Evolutionary conservation across 2,888 invertebrate genomes (phyloP).

Genomic region (Carabus problematicus): DNA sequence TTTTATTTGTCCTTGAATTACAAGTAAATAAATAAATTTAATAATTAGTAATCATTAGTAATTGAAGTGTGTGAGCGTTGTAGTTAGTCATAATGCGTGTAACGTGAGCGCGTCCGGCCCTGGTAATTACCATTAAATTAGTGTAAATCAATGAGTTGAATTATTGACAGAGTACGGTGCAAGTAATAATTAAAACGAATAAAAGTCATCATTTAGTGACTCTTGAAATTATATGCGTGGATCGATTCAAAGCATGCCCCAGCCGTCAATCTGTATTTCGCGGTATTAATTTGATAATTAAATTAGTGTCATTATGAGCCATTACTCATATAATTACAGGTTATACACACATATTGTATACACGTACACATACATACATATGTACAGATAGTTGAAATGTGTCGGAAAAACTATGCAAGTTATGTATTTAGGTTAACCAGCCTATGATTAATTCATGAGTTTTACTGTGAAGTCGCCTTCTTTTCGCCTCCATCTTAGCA

Average conservation of each 20-base stretch:
- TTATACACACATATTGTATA: conserved; percentile 3
- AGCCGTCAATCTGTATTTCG: conserved; percentile 15
- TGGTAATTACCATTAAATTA: conserved; percentile 30
- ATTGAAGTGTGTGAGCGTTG: background rate
- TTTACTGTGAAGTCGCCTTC: too few relatives aligned
- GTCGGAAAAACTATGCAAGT: conserved; percentile 26
- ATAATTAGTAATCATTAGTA: background rate
- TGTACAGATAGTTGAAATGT: conserved; percentile 7
- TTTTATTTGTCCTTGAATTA: too few relatives aligned
- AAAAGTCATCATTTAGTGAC: conserved; percentile 23
- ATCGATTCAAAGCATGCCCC: background rate
- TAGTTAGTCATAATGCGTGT: background rate
- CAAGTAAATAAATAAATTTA: background rate
- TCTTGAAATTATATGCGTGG: conserved; percentile 9
- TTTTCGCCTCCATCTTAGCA: background rate
- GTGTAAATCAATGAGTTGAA: conserved; percentile 30
- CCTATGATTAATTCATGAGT: too few relatives aligned
- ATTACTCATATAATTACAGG: conserved; percentile 39
- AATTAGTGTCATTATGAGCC: conserved; percentile 39
- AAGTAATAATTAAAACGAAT: conserved; percentile 22
- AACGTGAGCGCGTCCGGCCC: conserved; percentile 13
- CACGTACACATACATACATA: too few relatives aligned
- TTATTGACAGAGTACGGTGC: conserved; percentile 23
- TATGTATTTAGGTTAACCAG: conserved; percentile 35
- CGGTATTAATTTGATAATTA: conserved; percentile 41